These are phyloP conservation scores for Chondrilla cf. caribensis DNA, from an alignment of 37 sponge, comb jelly and placozoan genomes.

Conservation along the genomic window DNA sequence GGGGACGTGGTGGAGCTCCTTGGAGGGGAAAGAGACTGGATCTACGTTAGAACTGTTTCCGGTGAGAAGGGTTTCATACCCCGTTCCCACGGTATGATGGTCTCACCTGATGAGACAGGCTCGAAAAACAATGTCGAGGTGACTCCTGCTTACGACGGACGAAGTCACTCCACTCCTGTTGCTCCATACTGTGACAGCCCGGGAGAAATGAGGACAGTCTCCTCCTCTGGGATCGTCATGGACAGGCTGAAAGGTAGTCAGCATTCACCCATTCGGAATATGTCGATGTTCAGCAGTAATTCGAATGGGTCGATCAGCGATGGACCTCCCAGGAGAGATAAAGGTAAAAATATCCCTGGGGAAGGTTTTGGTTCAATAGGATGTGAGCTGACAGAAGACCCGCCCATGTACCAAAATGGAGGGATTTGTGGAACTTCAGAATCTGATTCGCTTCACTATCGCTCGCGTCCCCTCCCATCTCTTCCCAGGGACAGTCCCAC, in stretches of 20 bases:
- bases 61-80: conserved; percentile 68
- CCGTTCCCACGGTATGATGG: conserved; percentile 29
- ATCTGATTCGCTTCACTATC: neutral
- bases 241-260: neutral
- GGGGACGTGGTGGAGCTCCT: conserved; percentile 68
- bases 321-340: neutral
- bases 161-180: neutral
- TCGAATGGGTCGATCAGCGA: neutral
- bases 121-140: neutral
- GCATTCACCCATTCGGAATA: neutral
- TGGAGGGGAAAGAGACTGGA: conserved; percentile 49
- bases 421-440: neutral
- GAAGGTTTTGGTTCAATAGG: neutral
- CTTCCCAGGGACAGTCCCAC: neutral
- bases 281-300: neutral
- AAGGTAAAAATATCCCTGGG: neutral
- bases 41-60: conserved; percentile 50
- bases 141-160: neutral
- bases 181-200: neutral
- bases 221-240: neutral
- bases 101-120: neutral
- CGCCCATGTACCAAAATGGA: neutral
- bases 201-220: neutral
- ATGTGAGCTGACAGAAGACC: neutral
- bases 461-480: neutral